These are phyloP conservation scores for Tamias sibiricus DNA, from an alignment of 2,113 vertebrate species.

Conservation along the genomic window DNA sequence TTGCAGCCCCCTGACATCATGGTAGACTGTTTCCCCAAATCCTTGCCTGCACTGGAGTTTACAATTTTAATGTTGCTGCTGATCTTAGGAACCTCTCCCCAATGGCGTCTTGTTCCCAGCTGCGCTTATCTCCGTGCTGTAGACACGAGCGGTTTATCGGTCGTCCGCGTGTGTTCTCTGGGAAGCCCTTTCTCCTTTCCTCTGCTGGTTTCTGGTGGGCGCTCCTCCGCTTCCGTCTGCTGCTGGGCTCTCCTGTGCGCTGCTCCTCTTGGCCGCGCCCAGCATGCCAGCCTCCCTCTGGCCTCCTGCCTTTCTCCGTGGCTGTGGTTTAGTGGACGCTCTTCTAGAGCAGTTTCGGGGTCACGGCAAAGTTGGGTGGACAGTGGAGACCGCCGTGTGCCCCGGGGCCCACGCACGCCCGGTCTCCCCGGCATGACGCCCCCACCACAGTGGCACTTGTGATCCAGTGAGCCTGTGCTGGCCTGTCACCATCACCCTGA, in stretches of 20 bases:
- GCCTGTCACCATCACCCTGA: fast-evolving
- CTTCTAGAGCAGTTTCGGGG: background rate
- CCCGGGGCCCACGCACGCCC: too few relatives aligned
- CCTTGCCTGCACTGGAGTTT: background rate
- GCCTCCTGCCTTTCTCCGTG: background rate
- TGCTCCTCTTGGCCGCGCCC: background rate
- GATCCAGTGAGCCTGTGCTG: fast-evolving
- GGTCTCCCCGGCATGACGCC: fast-evolving
- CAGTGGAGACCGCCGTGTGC: background rate
- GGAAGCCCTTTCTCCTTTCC: background rate
- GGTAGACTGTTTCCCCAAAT: background rate
- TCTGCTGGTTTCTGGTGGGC: too few relatives aligned
- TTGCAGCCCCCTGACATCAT: too few relatives aligned
- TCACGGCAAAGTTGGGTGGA: background rate
- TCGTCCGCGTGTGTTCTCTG: background rate
- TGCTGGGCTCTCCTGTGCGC: background rate
- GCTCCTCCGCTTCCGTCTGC: too few relatives aligned
- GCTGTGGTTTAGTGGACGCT: background rate
- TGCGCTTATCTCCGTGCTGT: background rate
- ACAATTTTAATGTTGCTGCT: background rate
- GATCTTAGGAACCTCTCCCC: background rate
- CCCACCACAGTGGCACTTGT: fast-evolving
- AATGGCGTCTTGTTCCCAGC: background rate
- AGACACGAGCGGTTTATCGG: too few relatives aligned
- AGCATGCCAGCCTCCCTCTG: too few relatives aligned